Conservation (phyloP, 2,113 vertebrate species). For the Manacus vitellinus region DNA sequence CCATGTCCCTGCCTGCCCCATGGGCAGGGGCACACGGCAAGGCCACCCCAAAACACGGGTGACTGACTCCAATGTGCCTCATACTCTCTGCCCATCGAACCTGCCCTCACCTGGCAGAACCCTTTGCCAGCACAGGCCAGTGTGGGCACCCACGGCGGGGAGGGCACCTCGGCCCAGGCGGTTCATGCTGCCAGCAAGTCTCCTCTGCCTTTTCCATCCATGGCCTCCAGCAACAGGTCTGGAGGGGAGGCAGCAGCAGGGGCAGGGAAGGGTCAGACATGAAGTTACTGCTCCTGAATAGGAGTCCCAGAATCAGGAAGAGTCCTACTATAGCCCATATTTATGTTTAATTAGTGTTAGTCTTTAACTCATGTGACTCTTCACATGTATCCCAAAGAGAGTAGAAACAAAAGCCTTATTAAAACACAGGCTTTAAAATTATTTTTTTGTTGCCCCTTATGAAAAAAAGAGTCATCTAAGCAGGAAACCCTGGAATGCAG, state of each 20-base stretch:
- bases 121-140: neutral
- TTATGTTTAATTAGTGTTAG: neutral
- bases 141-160: accelerated
- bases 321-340: accelerated
- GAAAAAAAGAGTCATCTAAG: neutral
- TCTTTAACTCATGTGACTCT: neutral
- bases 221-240: accelerated
- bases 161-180: too few species aligned
- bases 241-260: neutral
- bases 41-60: accelerated
- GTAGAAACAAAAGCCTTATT: neutral
- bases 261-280: neutral
- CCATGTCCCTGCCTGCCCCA: accelerated
- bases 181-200: neutral
- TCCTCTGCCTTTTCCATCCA: neutral
- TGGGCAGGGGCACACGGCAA: neutral
- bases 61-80: accelerated
- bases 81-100: accelerated
- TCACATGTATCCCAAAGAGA: neutral
- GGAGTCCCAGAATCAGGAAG: neutral
- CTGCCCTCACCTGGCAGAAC: neutral
- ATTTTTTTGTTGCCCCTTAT: neutral
- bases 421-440: neutral
- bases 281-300: neutral
- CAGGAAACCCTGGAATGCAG: neutral